Base-by-base conservation (phyloP, 2,797 vertebrate genomes). In the Taeniopygia guttata region DNA sequence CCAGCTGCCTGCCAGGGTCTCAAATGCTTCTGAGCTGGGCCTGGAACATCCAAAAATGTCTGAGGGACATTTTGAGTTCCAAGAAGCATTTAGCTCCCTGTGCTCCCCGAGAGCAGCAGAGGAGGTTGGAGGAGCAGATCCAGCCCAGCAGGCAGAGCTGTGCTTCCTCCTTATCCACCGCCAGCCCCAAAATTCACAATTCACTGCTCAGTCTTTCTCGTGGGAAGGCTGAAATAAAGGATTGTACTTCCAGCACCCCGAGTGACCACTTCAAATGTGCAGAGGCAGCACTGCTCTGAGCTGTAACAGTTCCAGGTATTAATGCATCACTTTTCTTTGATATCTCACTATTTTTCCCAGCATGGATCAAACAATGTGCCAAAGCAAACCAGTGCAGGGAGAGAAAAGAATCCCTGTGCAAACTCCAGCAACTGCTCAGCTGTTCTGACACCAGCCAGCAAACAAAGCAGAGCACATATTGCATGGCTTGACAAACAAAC, bases 231-330 rank as follows among this genome's bases (percentile, higher is more conserved):
- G n/a, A 36, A 27, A 64, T n/a, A 54, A 4, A 1, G 67, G 42
- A 23, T 66, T 52, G 16, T 9, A 5, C 63, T 16, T 29, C 45
- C 56, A 83, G 64, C 34, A 72, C 42, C 42, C 18, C 4, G 2
- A 75, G 52, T 32, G 59, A 18, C 78, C 52, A 1, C 66, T 55
- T 29, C 20, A 43, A 0, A 0, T 2, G 56, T 4, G 42, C 36
- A 29, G 0, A n/a, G 18, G 17, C 42, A 84, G 5, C 3, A 0
- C 10, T 38, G 5, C 49, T 9, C 23, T 5, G n/a, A 30, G 76
- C 46, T 54, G 3, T 5, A 30, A 15, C 9, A 23, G 11, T 38
- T 32, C n/a, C 63, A 25, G 15, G 22, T 13, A 3, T 43, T 22
- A 48, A 34, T 3, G n/a, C 26, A 8, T 29, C 67, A 14, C 7